Conservation (phyloP, 30 jellyfish, hydroid and myxozoan species). For the Rhopilema esculentum region DNA sequence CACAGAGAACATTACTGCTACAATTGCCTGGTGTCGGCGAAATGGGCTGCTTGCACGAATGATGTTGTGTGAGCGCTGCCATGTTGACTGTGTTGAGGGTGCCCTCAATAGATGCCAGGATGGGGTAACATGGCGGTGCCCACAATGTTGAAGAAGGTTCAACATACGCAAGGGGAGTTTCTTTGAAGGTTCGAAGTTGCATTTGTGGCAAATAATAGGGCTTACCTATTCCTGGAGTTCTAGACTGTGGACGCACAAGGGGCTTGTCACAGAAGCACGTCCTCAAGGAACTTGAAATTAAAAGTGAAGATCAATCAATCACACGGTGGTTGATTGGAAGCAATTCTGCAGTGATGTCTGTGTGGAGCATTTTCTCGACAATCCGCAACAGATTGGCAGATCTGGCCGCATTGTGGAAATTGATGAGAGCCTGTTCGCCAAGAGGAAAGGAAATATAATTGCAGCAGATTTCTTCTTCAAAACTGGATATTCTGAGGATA, state of each 20-base stretch:
- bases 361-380: constrained; percentile 20
- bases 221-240: constrained; percentile 28
- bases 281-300: constrained; percentile 51
- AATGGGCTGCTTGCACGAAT: not conserved
- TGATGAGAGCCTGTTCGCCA: constrained; percentile 45
- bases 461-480: constrained; percentile 36
- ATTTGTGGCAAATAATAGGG: constrained; percentile 48
- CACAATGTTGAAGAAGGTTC: not conserved
- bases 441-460: constrained; percentile 64
- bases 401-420: constrained; percentile 33
- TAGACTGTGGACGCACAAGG: constrained; percentile 31
- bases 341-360: constrained; percentile 51
- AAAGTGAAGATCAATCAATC: not conserved
- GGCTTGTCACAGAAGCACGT: constrained; percentile 24
- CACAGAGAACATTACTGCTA: too few relatives aligned
- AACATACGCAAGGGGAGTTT: constrained; percentile 39
- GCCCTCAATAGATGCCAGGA: not conserved
- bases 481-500: constrained; percentile 56
- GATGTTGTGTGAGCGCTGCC: not conserved
- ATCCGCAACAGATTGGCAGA: constrained; percentile 41
- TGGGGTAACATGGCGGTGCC: constrained; percentile 19
- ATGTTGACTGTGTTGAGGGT: not conserved
- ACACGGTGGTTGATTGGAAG: constrained; percentile 53
- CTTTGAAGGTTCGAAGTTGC: constrained; percentile 17
- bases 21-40: constrained; percentile 5